These are phyloP conservation scores for Cheilosia vernalis DNA, from an alignment of 2,888 invertebrate species.

Conservation along the genomic window DNA sequence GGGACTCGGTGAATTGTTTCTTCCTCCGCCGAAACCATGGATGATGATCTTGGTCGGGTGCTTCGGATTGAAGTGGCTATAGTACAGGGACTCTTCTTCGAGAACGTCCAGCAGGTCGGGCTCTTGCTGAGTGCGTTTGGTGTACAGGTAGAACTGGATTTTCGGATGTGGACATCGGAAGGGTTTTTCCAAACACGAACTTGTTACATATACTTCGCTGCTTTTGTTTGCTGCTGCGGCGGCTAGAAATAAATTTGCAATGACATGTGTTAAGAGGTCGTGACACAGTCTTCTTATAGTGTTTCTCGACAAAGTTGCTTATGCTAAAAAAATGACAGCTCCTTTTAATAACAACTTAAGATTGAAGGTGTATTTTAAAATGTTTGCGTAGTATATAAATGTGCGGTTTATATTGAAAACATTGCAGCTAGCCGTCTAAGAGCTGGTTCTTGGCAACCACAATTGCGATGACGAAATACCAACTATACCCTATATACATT, in stretches of 20 bases:
- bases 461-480: too few species aligned
- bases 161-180: slow-evolving; percentile 92
- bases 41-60: slow-evolving; percentile 94
- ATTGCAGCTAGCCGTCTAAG: too few species aligned
- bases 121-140: slow-evolving; percentile 90
- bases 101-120: slow-evolving; percentile 90
- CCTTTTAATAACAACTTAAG: too few species aligned
- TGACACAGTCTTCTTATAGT: too few species aligned
- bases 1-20: slow-evolving; percentile 92
- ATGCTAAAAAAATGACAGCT: too few species aligned
- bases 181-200: slow-evolving; percentile 92
- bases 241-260: slow-evolving; percentile 28
- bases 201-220: slow-evolving; percentile 89
- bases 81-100: slow-evolving; percentile 88
- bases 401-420: too few species aligned
- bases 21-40: slow-evolving; percentile 95
- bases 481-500: too few species aligned
- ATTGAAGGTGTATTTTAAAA: too few species aligned
- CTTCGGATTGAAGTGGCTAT: slow-evolving; percentile 90
- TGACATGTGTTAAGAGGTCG: too few species aligned
- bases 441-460: too few species aligned
- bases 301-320: too few species aligned
- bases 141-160: slow-evolving; percentile 92
- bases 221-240: slow-evolving; percentile 79
- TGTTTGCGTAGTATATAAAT: too few species aligned